Conservation (phyloP, 2,888 invertebrate species). For the Callinectes sapidus region DNA sequence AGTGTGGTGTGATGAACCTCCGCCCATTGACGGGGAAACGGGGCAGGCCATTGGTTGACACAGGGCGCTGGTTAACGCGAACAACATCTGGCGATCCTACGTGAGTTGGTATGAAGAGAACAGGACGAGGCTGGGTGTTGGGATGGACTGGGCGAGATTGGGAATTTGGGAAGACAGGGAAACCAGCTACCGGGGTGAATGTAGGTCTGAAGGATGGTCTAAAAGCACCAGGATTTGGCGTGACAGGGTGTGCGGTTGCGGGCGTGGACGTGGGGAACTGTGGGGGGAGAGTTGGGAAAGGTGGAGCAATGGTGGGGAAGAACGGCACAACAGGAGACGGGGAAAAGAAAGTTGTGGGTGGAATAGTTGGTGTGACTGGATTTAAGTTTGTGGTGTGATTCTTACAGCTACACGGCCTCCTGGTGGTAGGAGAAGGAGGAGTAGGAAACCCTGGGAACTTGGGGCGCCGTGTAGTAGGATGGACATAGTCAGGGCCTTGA, state of each 20-base stretch:
- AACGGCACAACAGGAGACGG: not conserved
- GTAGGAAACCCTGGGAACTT: not conserved
- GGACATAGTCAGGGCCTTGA: not conserved
- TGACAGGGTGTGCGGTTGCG: not conserved
- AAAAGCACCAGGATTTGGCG: not conserved
- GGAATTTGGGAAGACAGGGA: not conserved
- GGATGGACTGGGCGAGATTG: not conserved
- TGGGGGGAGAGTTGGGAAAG: not conserved
- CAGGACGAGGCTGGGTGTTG: not conserved
- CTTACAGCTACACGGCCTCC: slow-evolving; percentile 11
- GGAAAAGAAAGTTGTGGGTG: not conserved
- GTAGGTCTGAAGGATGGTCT: not conserved
- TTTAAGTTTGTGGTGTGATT: not conserved
- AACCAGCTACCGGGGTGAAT: not conserved
- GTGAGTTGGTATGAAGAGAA: not conserved
- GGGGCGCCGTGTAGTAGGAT: not conserved
- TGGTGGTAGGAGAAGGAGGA: not conserved
- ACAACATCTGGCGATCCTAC: not conserved
- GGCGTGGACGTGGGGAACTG: not conserved
- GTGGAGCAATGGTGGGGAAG: not conserved
- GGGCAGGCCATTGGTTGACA: not conserved
- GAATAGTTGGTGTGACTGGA: not conserved
- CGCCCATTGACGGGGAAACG: not conserved
- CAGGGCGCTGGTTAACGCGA: not conserved
- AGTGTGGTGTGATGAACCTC: not conserved